phyloP scores from a whole-genome alignment of 2,113 vertebrate genomes.

The Mugil cephalus region DNA sequence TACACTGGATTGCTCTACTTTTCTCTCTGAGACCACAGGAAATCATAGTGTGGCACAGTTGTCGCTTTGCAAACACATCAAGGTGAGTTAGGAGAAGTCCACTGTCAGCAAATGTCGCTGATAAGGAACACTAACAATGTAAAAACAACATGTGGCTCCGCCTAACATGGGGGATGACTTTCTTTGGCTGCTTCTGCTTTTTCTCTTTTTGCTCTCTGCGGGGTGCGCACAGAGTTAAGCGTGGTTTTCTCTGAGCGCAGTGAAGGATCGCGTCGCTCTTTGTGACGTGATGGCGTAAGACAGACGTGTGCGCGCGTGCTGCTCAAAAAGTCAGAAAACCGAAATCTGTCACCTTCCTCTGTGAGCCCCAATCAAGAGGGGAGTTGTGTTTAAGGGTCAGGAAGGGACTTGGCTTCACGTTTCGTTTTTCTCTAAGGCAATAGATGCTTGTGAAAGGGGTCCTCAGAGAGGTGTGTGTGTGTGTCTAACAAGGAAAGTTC shows the following conservation, averaged over 20 bases:
- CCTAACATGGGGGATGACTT: neutral
- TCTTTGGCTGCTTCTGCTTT: constrained; percentile 12
- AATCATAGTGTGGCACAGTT: neutral
- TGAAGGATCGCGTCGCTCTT: constrained; percentile 2
- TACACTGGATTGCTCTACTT: no score
- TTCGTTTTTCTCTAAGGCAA: constrained; percentile 61
- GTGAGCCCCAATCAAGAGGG: constrained; percentile 27
- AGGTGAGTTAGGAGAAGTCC: neutral
- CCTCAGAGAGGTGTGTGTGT: constrained; percentile 40
- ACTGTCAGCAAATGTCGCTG: neutral
- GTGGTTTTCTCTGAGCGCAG: constrained; percentile 17
- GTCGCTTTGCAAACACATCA: neutral
- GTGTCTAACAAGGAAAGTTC: constrained; percentile 37
- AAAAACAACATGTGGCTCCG: neutral
- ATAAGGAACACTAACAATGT: neutral
- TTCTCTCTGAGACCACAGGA: neutral
- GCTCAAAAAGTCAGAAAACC: constrained; percentile 38
- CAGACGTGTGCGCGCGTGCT: constrained; percentile 17
- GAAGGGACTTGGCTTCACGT: constrained; percentile 47
- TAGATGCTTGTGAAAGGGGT: constrained; percentile 70
- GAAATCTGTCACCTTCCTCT: constrained; percentile 36
- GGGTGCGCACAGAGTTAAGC: constrained; percentile 51
- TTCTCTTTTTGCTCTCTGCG: neutral
- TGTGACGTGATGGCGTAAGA: constrained; percentile 10
- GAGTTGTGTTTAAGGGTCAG: constrained; percentile 14